Percentiles rank a stretch among this genome's conserved stretches.
Conservation (phyloP, 2,888 invertebrate genomes). For the Xylocampa areola region DNA sequence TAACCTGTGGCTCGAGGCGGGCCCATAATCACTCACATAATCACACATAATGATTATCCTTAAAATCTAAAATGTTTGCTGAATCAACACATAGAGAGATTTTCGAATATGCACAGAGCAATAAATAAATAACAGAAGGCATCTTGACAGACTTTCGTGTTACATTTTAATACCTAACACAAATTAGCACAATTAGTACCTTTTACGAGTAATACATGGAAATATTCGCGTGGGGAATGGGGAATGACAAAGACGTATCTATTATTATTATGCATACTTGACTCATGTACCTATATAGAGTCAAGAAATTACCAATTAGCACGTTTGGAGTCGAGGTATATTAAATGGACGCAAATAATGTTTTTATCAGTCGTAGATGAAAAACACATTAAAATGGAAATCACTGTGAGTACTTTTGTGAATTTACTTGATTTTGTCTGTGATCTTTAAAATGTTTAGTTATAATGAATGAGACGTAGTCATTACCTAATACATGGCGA, state of each 20-base stretch:
- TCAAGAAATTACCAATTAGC: conserved; percentile 62
- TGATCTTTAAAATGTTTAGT: neutral
- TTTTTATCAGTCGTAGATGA: conserved; percentile 54
- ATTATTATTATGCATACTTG: conserved; percentile 8
- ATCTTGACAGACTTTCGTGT: neutral
- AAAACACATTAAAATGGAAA: conserved; percentile 59
- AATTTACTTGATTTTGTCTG: conserved; percentile 5
- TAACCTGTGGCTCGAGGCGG: too few relatives aligned
- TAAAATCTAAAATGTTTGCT: too few relatives aligned
- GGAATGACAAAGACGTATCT: conserved; percentile 16
- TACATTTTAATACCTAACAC: neutral
- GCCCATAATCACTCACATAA: too few relatives aligned
- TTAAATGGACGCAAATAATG: conserved; percentile 35
- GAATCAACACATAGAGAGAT: neutral
- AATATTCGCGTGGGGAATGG: conserved; percentile 18
- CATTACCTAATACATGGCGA: too few relatives aligned
- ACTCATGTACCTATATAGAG: too few relatives aligned
- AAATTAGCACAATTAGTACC: conserved; percentile 44
- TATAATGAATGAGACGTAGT: too few relatives aligned
- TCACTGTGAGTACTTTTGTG: conserved; percentile 59
- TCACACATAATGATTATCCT: too few relatives aligned
- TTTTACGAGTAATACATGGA: conserved; percentile 20
- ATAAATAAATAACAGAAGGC: too few relatives aligned
- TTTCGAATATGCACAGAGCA: too few relatives aligned
- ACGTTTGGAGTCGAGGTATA: conserved; percentile 50